Conservation (phyloP, 2,113 vertebrate species). For the Bucco capensis region DNA sequence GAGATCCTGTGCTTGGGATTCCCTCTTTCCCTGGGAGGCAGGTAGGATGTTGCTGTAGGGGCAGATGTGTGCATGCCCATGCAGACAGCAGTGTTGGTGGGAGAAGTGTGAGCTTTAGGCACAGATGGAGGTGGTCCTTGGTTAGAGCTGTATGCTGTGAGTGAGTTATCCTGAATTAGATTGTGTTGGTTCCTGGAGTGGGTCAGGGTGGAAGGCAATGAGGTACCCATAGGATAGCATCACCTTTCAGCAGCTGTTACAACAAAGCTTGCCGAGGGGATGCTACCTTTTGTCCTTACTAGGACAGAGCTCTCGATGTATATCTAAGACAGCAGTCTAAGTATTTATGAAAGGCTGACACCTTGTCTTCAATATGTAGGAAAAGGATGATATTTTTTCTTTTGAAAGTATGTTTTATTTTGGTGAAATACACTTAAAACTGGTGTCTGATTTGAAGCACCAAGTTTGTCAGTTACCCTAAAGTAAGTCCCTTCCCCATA, state of each 20-base stretch:
- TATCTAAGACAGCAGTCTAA: background rate
- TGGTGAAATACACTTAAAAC: background rate
- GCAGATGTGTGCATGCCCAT: fast-evolving
- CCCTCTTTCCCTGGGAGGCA: background rate
- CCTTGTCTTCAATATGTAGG: background rate
- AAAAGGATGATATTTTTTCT: background rate
- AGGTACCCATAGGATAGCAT: background rate
- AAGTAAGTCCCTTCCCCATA: fast-evolving
- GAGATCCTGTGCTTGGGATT: background rate
- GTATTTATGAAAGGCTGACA: background rate
- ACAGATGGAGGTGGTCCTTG: background rate
- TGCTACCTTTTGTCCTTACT: background rate
- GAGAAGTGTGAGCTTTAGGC: background rate
- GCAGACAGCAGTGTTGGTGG: background rate
- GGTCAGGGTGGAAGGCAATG: background rate
- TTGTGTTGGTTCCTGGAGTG: background rate
- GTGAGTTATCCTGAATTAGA: background rate
- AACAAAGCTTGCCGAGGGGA: background rate
- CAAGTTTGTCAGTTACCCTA: background rate
- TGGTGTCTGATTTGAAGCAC: background rate
- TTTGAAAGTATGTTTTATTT: background rate
- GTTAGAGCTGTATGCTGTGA: background rate
- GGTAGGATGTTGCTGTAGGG: background rate
- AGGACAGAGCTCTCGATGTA: background rate
- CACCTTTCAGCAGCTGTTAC: background rate